Evolutionary conservation across 2,888 invertebrate species (phyloP).

Genomic region (Drosophila silvestris): DNA sequence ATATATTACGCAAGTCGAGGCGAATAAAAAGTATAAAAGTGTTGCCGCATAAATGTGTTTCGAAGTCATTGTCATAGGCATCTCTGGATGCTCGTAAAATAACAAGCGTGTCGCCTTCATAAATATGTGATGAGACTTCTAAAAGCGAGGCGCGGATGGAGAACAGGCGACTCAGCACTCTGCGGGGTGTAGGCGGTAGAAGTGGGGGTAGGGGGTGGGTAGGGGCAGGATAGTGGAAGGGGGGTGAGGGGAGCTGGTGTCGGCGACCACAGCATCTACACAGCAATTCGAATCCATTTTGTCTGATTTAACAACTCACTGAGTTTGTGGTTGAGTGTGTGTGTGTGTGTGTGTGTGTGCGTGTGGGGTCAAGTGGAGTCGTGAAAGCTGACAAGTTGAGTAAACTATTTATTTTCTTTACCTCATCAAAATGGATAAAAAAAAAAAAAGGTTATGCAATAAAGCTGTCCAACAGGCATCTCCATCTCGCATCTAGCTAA

Average conservation of each 20-base stretch:
- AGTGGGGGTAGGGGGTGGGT: not conserved
- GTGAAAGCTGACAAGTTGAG: slow-evolving; percentile 32
- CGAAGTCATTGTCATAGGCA: slow-evolving; percentile 59
- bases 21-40: slow-evolving; percentile 15
- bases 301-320: slow-evolving; percentile 46
- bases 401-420: slow-evolving; percentile 18
- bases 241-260: not conserved
- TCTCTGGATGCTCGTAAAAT: slow-evolving; percentile 48
- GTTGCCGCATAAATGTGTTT: slow-evolving; percentile 9
- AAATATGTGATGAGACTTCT: slow-evolving; percentile 69
- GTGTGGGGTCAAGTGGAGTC: slow-evolving; percentile 40
- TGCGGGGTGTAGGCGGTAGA: not conserved
- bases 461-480: not conserved
- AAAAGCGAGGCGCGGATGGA: slow-evolving; percentile 1
- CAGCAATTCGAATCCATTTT: slow-evolving; percentile 46
- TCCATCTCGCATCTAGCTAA: not conserved
- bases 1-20: slow-evolving; percentile 13
- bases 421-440: slow-evolving; percentile 8
- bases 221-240: not conserved
- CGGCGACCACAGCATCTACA: slow-evolving; percentile 30
- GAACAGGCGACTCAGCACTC: slow-evolving; percentile 20
- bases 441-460: slow-evolving; percentile 1
- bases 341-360: slow-evolving; percentile 4
- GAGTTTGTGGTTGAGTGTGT: slow-evolving; percentile 9
- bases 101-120: slow-evolving; percentile 65